Conservation (phyloP, 2,888 invertebrate species). For the Meteorus cinctellus region DNA sequence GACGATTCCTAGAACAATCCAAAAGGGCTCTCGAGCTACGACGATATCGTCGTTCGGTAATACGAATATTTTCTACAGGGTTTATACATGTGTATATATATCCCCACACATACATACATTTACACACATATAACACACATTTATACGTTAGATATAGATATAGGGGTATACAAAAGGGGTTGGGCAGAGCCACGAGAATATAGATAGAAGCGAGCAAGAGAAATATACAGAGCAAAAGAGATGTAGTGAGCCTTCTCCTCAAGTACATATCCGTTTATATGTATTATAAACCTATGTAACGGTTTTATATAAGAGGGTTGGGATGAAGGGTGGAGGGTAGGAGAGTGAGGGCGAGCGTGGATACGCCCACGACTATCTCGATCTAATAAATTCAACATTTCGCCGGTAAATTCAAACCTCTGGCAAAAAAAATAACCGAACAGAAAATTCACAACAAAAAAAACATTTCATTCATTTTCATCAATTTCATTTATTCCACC, state of each 20-base stretch:
- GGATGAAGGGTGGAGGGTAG: conserved; percentile 47
- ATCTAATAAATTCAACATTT: conserved; percentile 74
- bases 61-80: conserved; percentile 42
- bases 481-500: conserved; percentile 6
- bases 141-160: conserved; percentile 29
- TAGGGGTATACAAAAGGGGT: conserved; percentile 37
- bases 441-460: conserved; percentile 21
- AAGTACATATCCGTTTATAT: conserved; percentile 23
- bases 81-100: conserved; percentile 39
- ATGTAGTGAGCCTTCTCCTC: conserved; percentile 21
- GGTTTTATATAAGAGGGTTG: conserved; percentile 34
- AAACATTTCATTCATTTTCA: conserved; percentile 4
- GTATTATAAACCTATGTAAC: conserved; percentile 29
- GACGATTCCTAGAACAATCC: conserved; percentile 62
- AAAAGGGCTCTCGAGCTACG: conserved; percentile 40
- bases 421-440: conserved; percentile 26
- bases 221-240: conserved; percentile 33
- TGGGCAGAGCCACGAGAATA: background rate
- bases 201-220: conserved; percentile 42
- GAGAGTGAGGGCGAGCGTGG: conserved; percentile 56
- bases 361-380: conserved; percentile 72
- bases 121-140: no score
- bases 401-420: conserved; percentile 66
- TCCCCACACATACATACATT: no score
- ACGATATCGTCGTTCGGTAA: conserved; percentile 32